Evolutionary conservation across 2,888 invertebrate genomes (phyloP), one percentile per base, ranked within the genome.

Genomic region (Pachycephus smyrnensis): DNA sequence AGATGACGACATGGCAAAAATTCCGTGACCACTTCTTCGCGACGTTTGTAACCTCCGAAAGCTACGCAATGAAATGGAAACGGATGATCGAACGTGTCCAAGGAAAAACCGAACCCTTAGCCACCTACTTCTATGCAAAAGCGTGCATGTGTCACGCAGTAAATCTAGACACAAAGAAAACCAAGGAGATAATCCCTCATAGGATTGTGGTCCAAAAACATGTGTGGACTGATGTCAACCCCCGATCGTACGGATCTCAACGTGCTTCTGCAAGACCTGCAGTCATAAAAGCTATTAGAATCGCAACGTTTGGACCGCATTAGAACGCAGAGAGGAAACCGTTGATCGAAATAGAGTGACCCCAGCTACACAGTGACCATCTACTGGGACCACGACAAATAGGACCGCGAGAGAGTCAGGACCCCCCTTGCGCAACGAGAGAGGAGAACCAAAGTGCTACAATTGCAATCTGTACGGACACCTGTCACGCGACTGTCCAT

Each of bases 61-160:
- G 35, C 35, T 35, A 35, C 35, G 35, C 35, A 35, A 35, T 35
- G 35, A 35, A 35, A 11, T 35, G 35, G 35, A 35, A 35, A 35
- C 35, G 35, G 9, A 35, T 35, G 35, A 35, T 35, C 35, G 35
- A 35, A 35, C 35, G 35, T 35, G 35, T 9, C 9, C 35, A 35
- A 35, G 35, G 35, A 35, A 35, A 35, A 35, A 35, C 35, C 35
- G 78, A 76, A 80, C 71, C 6, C 1, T 31, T 82, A 4, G 79
- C 79, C 0, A 77, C 80, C 3, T 84, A 84, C 75, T 82, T 69
- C 36, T 77, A 81, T 9, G 82, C 79, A 1, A 84, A 82, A 23
- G 80, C 83, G 11, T 77, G 76, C 35, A 77, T 82, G 33, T 82
- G 80, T 76, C 81, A 79, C 6, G 74, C 79, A 32, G 33, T 82